These are phyloP conservation scores for Dermatemys mawii DNA, from an alignment of 2,113 vertebrate genomes.

Conservation along the genomic window DNA sequence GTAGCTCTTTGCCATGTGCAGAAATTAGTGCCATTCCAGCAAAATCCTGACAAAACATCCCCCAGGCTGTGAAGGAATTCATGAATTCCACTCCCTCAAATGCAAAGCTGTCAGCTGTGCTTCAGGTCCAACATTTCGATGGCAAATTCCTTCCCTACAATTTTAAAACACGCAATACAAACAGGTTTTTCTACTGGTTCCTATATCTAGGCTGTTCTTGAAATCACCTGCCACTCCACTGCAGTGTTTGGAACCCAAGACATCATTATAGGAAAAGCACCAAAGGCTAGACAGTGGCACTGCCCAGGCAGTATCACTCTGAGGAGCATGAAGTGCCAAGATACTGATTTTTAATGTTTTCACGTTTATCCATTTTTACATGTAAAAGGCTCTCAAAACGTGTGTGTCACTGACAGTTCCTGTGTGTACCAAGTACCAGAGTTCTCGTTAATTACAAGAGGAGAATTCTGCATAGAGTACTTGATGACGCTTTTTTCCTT, in stretches of 20 bases:
- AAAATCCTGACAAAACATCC: too few relatives aligned
- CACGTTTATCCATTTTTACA: accelerated
- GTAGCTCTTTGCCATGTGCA: not conserved
- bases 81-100: not conserved
- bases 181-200: not conserved
- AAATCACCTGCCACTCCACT: not conserved
- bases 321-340: not conserved
- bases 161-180: not conserved
- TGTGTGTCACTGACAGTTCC: not conserved
- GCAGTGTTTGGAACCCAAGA: not conserved
- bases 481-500: not conserved
- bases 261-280: not conserved
- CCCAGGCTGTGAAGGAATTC: not conserved
- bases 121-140: not conserved
- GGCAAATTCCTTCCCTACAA: not conserved
- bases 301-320: accelerated
- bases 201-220: not conserved
- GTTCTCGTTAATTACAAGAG: not conserved
- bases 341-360: accelerated
- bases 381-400: not conserved
- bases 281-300: not conserved
- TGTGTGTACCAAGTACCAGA: not conserved
- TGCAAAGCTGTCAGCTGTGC: not conserved
- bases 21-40: too few relatives aligned
- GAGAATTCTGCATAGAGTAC: not conserved